A percentile compares a stretch with the other conserved stretches of the same genome.
Evolutionary conservation across 2,888 invertebrate species (phyloP).

Genomic region (Stenolophus ochropezus): DNA sequence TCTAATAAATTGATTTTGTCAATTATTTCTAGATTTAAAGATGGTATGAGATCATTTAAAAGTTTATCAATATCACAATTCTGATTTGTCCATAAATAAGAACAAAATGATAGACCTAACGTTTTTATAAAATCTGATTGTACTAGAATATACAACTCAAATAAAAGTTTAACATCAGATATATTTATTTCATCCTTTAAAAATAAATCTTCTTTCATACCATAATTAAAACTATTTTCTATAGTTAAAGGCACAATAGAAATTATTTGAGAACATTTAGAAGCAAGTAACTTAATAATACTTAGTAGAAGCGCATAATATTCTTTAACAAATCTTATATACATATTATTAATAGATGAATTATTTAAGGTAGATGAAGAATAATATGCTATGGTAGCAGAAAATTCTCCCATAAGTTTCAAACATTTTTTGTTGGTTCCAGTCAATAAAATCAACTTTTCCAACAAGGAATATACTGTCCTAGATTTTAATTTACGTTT

Average conservation of each 20-base stretch:
- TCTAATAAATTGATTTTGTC: constrained; percentile 28
- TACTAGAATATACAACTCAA: constrained; percentile 48
- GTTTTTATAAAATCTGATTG: constrained; percentile 57
- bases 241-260: constrained; percentile 38
- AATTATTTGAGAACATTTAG: constrained; percentile 33
- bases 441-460: constrained; percentile 36
- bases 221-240: constrained; percentile 51
- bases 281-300: constrained; percentile 41
- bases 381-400: constrained; percentile 43
- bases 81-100: constrained; percentile 33
- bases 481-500: constrained; percentile 31
- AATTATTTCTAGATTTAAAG: not conserved
- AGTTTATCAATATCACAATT: constrained; percentile 47
- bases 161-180: constrained; percentile 51
- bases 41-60: constrained; percentile 19
- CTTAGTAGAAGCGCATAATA: constrained; percentile 43
- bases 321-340: constrained; percentile 47
- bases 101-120: constrained; percentile 51
- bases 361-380: constrained; percentile 37
- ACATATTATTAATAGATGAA: constrained; percentile 49
- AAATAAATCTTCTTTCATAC: constrained; percentile 50
- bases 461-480: not conserved
- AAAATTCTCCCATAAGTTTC: constrained; percentile 45
- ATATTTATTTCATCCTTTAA: constrained; percentile 41
- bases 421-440: constrained; percentile 46